phyloP scores from a whole-genome alignment of 2,888 invertebrate genomes.

The Caenorhabditis sp. region DNA sequence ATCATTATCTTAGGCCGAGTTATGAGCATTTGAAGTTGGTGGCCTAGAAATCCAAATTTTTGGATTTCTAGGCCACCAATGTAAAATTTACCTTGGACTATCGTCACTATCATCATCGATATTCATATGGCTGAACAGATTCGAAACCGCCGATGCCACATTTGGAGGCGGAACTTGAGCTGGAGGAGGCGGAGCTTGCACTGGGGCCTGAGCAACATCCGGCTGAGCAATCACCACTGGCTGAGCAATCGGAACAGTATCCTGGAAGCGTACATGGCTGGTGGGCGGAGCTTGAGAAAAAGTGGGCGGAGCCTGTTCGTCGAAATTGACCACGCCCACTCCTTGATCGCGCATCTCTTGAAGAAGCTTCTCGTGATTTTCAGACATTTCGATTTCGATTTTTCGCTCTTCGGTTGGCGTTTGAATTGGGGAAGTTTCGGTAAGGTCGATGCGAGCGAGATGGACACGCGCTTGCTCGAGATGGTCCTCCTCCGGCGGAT shows the following conservation, averaged over 20 bases:
- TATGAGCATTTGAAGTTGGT: too few relatives aligned
- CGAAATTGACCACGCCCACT: conserved; percentile 8
- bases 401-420: conserved; percentile 52
- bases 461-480: conserved; percentile 37
- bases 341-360: conserved; percentile 21
- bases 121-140: conserved; percentile 4
- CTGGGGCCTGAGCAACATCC: conserved; percentile 13
- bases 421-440: conserved; percentile 30
- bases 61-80: too few relatives aligned
- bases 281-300: not conserved
- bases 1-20: too few relatives aligned
- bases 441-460: conserved; percentile 41
- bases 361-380: conserved; percentile 42
- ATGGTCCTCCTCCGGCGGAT: conserved; percentile 27
- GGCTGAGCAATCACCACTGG: not conserved
- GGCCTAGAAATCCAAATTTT: too few relatives aligned
- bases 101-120: conserved; percentile 19
- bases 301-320: not conserved
- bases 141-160: not conserved
- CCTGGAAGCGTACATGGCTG: not conserved
- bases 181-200: not conserved
- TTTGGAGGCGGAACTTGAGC: not conserved
- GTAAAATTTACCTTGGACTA: conserved; percentile 20
- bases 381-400: conserved; percentile 36
- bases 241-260: not conserved